These are phyloP conservation scores for Rhinoraja longicauda DNA, from an alignment of 2,797 vertebrate species.

Conservation along the genomic window DNA sequence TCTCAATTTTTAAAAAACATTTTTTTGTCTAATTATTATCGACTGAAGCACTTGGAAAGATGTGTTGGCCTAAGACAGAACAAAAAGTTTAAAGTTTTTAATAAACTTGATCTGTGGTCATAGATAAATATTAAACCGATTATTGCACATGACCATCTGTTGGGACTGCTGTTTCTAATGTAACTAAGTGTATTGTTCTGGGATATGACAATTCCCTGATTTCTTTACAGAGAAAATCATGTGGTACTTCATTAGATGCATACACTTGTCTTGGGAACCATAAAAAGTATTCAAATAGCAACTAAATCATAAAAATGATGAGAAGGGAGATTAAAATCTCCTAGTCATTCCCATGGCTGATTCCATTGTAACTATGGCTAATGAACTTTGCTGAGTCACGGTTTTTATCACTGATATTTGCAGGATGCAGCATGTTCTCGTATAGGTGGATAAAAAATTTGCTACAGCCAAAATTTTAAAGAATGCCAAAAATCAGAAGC, in stretches of 20 bases:
- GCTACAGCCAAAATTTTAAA: background rate
- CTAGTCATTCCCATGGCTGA: background rate
- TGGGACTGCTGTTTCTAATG: background rate
- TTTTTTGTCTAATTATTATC: background rate
- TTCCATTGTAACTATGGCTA: background rate
- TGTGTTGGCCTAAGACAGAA: background rate
- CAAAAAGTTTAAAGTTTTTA: background rate
- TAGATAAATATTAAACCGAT: background rate
- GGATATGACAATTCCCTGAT: background rate
- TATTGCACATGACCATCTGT: background rate
- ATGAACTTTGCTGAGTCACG: background rate
- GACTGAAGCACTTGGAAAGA: background rate
- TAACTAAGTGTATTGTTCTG: background rate
- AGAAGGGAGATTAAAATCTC: background rate
- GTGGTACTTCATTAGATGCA: background rate
- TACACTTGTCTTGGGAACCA: background rate
- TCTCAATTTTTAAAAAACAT: too few species aligned
- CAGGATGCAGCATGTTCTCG: background rate
- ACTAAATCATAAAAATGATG: constrained; percentile 12
- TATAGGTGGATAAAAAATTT: background rate
- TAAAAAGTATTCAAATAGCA: background rate
- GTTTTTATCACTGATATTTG: background rate
- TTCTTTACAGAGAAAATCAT: background rate
- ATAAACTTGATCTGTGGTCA: background rate
- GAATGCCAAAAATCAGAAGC: background rate